Percentiles rank a stretch among this genome's conserved stretches.
Evolutionary conservation across 1,140 invertebrate genomes (phyloP).

Genomic region (Lethrus apterus): DNA sequence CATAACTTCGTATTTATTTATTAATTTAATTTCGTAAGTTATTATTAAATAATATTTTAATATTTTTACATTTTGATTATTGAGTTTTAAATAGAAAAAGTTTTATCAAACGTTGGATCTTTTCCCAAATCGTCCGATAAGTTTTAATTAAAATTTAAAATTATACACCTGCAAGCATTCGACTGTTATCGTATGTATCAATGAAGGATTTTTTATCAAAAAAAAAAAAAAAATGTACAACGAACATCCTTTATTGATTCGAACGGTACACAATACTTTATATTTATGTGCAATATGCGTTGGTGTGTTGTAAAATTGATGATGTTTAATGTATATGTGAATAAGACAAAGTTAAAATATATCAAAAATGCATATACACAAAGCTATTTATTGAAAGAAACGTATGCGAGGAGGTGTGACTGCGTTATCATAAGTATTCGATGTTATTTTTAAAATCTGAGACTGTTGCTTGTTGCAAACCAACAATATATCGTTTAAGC

Average conservation of each 20-base stretch:
- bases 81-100: not conserved
- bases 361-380: not conserved
- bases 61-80: not conserved
- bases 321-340: not conserved
- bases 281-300: not conserved
- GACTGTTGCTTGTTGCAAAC: conserved; percentile 38
- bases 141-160: not conserved
- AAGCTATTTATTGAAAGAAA: conserved; percentile 21
- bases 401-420: conserved; percentile 28
- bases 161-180: conserved; percentile 35
- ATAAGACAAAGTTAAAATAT: conserved; percentile 3
- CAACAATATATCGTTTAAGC: conserved; percentile 23
- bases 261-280: conserved; percentile 6
- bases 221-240: not conserved
- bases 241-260: conserved; percentile 21
- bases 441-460: conserved; percentile 33
- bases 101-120: too few relatives aligned
- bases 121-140: too few relatives aligned
- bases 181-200: conserved; percentile 25
- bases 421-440: conserved; percentile 36
- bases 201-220: conserved; percentile 15
- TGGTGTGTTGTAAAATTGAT: conserved; percentile 1
- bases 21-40: not conserved
- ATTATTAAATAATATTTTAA: not conserved
- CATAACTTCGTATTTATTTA: not conserved